These are phyloP conservation scores for Ceramica pisi DNA, from an alignment of 2,888 invertebrate species.

Conservation along the genomic window DNA sequence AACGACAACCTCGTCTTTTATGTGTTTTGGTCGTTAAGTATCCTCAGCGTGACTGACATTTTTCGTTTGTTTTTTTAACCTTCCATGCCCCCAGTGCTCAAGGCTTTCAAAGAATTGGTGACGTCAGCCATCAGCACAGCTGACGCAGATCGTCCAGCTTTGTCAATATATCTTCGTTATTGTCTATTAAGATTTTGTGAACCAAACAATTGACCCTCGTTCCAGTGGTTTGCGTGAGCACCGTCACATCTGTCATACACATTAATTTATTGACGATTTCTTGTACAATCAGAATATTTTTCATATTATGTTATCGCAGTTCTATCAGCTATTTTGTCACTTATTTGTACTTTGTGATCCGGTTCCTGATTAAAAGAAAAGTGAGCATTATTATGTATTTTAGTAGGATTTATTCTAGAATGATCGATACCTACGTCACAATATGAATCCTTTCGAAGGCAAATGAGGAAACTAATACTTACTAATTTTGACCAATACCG, in stretches of 20 bases:
- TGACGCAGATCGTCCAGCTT: conserved; percentile 83
- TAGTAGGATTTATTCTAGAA: not conserved
- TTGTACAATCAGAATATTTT: conserved; percentile 44
- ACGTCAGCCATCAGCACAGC: conserved; percentile 75
- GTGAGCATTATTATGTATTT: not conserved
- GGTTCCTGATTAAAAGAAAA: not conserved
- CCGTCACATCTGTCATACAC: conserved; percentile 72
- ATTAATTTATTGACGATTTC: conserved; percentile 53
- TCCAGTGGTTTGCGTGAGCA: conserved; percentile 76
- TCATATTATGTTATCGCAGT: conserved; percentile 16
- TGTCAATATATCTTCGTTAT: conserved; percentile 83
- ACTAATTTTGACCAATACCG: not conserved
- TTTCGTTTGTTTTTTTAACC: conserved; percentile 65
- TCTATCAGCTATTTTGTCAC: conserved; percentile 8
- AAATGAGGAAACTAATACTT: not conserved
- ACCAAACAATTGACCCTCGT: conserved; percentile 85
- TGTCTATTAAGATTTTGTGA: conserved; percentile 84
- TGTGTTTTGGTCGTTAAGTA: conserved; percentile 35
- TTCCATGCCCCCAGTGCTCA: conserved; percentile 60
- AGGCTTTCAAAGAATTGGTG: conserved; percentile 71
- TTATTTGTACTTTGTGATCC: not conserved
- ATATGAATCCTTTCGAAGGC: not conserved
- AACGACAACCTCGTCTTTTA: conserved; percentile 42
- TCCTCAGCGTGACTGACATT: conserved; percentile 63
- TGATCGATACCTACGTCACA: not conserved